Evolutionary conservation across 2,797 vertebrate genomes (phyloP), one percentile per base, ranked within the genome.

Genomic region (Petrocephalus schoutedeni): DNA sequence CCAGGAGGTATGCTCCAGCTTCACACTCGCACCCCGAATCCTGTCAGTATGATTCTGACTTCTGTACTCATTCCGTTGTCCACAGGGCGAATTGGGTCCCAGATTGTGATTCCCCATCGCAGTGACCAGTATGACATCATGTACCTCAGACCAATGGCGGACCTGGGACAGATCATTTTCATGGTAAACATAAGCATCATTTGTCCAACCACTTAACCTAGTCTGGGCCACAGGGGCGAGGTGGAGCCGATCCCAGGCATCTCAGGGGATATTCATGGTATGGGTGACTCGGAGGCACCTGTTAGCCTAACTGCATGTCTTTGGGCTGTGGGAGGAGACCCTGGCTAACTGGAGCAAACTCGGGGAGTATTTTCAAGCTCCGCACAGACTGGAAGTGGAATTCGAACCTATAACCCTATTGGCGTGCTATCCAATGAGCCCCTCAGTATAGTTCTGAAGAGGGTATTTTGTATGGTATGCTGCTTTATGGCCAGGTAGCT

Each of bases 91-190:
- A 94, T 97, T 21, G 98, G 98, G 19, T 98, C 98, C 51, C 98
- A 99, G 92, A 87, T 99, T 8, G 87, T 98, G 49, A 88, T 99
- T 89, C 98, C 98, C 36, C 94, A 98, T 91, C 96, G 98, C 57
- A 97, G 97, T 92, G 98, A 99, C 86, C 93, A 94, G 85, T 99
- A 99, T 91, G 97, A 99, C 89, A 1, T 95, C 86, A 98, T 98
- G 96, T 93, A 98, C 89, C 93, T 99, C 59, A 96, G 93, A 88
- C 97, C 96, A 0, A 99, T 99, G 98, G 98, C 97, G 0, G 98
- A 99, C 93, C 96, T 99, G 53, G 98, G 98, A 28, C 98, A 99
- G 91, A 94, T 99, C 85, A 89, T 97, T 88, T 99, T 99, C 90
- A 87, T 98, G 95, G 98, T 99, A 94, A 45, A 49, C 16, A 14